Percentiles rank a stretch among this genome's conserved stretches.
phyloP scores from a whole-genome alignment of 2,113 vertebrate species.

The Polypterus senegalus region DNA sequence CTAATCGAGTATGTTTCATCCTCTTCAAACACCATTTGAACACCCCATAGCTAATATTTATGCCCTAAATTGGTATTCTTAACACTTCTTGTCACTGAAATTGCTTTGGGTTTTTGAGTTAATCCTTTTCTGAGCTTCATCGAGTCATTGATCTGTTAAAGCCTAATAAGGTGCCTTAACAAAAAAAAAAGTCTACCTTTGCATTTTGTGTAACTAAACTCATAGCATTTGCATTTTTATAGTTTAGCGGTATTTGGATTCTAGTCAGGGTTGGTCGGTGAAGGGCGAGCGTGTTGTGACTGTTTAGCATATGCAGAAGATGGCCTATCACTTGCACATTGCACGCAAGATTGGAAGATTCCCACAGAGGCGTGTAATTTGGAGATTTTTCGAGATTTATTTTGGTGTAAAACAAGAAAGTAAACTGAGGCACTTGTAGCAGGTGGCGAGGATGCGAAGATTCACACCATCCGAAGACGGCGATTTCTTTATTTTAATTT shows the following conservation, averaged over 20 bases:
- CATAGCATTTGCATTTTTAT: slow-evolving; percentile 30
- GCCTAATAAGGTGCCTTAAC: slow-evolving; percentile 41
- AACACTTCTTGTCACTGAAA: slow-evolving; percentile 20
- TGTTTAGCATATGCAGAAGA: too few species aligned
- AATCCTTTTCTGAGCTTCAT: slow-evolving; percentile 52
- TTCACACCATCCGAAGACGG: too few species aligned
- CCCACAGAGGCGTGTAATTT: too few species aligned
- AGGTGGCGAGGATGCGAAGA: too few species aligned
- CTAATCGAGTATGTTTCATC: slow-evolving; percentile 30
- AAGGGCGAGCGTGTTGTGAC: too few species aligned
- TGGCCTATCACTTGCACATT: too few species aligned
- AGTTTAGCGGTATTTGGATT: slow-evolving; percentile 15
- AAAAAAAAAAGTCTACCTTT: slow-evolving; percentile 32
- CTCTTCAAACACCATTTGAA: slow-evolving; percentile 22
- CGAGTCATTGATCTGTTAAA: slow-evolving; percentile 50
- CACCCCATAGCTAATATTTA: slow-evolving; percentile 6
- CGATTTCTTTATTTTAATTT: too few species aligned
- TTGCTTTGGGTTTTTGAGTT: slow-evolving; percentile 36
- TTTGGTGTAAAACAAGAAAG: too few species aligned
- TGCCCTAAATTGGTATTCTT: slow-evolving; percentile 20
- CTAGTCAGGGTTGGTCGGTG: background rate
- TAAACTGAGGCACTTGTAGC: too few species aligned
- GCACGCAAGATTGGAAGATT: too few species aligned
- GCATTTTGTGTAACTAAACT: slow-evolving; percentile 32
- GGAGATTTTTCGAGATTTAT: too few species aligned